A percentile compares a stretch with the other conserved stretches of the same genome.
phyloP scores from a whole-genome alignment of 1,140 invertebrate genomes.

The Stegodyphus mimosarum region DNA sequence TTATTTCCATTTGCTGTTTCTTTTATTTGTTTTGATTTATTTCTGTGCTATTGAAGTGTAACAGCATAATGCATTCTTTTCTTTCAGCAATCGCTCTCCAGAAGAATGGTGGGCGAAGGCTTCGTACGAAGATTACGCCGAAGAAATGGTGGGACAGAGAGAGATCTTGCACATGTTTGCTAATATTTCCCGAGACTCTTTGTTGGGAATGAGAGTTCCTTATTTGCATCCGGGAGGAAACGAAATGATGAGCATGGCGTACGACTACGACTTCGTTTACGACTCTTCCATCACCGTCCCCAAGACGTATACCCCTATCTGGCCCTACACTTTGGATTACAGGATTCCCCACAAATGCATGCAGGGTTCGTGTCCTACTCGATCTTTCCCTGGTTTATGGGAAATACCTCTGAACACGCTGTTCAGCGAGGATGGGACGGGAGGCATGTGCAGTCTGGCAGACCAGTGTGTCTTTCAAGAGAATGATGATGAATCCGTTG shows the following conservation, averaged over 20 bases:
- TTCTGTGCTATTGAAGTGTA: too few species aligned
- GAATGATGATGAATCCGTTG: conserved; percentile 86
- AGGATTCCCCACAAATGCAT: conserved; percentile 89
- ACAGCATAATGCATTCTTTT: not conserved
- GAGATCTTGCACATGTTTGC: conserved; percentile 86
- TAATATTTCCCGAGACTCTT: conserved; percentile 81
- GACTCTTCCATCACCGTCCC: conserved; percentile 94
- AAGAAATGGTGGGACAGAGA: conserved; percentile 94
- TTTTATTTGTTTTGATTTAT: too few species aligned
- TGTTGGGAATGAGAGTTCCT: conserved; percentile 80
- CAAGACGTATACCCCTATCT: conserved; percentile 82
- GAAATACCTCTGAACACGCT: conserved; percentile 93
- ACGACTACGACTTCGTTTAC: conserved; percentile 93
- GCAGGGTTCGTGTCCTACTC: conserved; percentile 78
- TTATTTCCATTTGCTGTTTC: too few species aligned
- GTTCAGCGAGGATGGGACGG: conserved; percentile 87
- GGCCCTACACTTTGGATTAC: conserved; percentile 96
- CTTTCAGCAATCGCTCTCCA: conserved; percentile 74
- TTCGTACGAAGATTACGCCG: conserved; percentile 90
- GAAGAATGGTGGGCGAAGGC: conserved; percentile 80
- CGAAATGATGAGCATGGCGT: conserved; percentile 89
- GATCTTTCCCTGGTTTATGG: conserved; percentile 92
- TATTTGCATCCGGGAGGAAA: conserved; percentile 92
- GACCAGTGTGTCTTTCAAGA: conserved; percentile 88
- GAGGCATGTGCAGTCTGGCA: conserved; percentile 90